Evolutionary conservation across 1,140 invertebrate genomes (phyloP), one percentile per base, ranked within the genome.

Genomic region (Phymorhynchus buccinoides): DNA sequence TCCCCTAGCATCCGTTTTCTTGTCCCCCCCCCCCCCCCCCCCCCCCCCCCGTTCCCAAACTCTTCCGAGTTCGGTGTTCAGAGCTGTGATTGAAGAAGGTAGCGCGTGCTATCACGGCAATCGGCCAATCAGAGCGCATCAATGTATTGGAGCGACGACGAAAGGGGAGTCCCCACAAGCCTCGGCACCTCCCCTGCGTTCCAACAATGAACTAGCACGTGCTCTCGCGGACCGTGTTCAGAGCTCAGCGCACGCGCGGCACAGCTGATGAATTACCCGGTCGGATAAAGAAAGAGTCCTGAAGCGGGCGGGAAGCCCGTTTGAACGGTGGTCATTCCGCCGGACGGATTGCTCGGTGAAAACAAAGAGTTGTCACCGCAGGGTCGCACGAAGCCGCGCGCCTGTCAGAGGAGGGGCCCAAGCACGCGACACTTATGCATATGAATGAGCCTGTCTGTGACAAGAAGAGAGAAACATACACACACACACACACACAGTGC

Each of bases 361-460:
- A 71, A 83, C 81, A 83, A 83, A 83, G 81, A 83, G 37, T 30
- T 71, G 66, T 71, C 81, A 42, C 37, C 42, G 56, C 52, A 32
- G 37, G 41, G 66, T 9, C 80, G 48, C 32, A 22, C 18, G 37
- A 52, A 56, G 30, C 62, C 16, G 81, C 62, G 62, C 62, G 62
- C n/a, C n/a, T 83, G 81, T 66, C 81, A 83, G 81, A 83, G 81
- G 81, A 83, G 81, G 56, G 30, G 81, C 66, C 66, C 12, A n/a
- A 41, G 81, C 81, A 83, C 81, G 81, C 81, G 81, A 83, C 81
- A 83, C 52, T 83, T 83, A 83, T 83, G 62, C 81, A 83, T 83
- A 83, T 83, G 81, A 83, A 83, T 83, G 81, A 83, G 81, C 81
- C 44, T 78, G 75, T 56, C 32, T 79, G 73, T 75, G 73, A 75